Conservation (phyloP, 2,113 vertebrate genomes). For the Tragelaphus scriptus region DNA sequence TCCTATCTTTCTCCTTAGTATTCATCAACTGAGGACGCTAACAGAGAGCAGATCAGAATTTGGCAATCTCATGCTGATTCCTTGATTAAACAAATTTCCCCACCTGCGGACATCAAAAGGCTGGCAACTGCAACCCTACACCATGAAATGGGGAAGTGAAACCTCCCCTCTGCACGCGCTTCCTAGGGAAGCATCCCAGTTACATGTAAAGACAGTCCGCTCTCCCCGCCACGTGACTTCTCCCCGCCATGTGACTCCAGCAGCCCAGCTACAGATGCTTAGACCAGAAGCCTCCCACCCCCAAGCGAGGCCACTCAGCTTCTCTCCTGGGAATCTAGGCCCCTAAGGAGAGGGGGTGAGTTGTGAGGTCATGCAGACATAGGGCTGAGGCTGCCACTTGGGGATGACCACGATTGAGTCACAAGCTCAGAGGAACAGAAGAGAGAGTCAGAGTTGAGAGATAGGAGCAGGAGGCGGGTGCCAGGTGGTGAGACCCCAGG, state of each 20-base stretch:
- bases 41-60: background rate
- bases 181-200: accelerated
- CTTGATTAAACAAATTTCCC: background rate
- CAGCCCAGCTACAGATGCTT: background rate
- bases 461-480: accelerated
- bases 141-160: accelerated
- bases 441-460: background rate
- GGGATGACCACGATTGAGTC: background rate
- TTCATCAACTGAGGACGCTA: background rate
- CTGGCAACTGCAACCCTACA: background rate
- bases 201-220: background rate
- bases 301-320: too few relatives aligned
- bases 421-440: background rate
- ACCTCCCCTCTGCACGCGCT: accelerated
- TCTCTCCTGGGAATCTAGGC: background rate
- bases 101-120: accelerated
- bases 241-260: accelerated
- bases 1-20: background rate
- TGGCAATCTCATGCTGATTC: background rate
- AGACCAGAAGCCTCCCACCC: background rate
- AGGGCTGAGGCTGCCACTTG: background rate
- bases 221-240: background rate
- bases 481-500: background rate
- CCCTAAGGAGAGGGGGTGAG: background rate
- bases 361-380: accelerated